Evolutionary conservation across 2,113 vertebrate genomes (phyloP).

Genomic region (Eclectus roratus): DNA sequence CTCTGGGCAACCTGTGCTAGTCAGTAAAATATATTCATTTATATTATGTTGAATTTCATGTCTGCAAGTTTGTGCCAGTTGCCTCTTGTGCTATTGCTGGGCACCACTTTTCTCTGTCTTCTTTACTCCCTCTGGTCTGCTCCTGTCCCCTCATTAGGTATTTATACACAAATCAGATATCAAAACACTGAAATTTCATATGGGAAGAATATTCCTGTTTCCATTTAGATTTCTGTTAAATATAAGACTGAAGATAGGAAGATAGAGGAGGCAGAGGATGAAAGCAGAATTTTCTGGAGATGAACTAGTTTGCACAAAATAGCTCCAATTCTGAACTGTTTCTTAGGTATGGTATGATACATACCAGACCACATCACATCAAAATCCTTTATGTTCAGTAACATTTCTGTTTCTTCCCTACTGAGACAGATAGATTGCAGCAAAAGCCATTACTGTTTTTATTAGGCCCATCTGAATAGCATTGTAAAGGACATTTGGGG

Average conservation of each 20-base stretch:
- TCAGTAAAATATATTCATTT: neutral
- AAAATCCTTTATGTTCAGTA: neutral
- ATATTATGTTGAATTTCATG: neutral
- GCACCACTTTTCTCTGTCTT: neutral
- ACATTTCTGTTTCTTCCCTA: neutral
- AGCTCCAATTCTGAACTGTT: neutral
- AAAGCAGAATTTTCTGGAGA: neutral
- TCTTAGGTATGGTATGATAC: neutral
- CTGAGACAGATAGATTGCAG: neutral
- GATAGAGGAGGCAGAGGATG: neutral
- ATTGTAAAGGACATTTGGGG: neutral
- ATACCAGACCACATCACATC: neutral
- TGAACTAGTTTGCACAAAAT: neutral
- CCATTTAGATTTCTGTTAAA: neutral
- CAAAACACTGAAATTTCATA: neutral
- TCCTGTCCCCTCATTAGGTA: neutral
- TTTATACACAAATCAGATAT: neutral
- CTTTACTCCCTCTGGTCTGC: neutral
- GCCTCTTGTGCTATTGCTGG: neutral
- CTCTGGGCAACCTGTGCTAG: neutral
- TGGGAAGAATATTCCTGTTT: neutral
- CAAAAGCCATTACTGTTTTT: neutral
- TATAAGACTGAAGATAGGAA: neutral
- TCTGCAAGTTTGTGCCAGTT: neutral
- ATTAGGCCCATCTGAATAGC: neutral